phyloP scores from a whole-genome alignment of 2,113 vertebrate genomes.

The Bufo bufo region DNA sequence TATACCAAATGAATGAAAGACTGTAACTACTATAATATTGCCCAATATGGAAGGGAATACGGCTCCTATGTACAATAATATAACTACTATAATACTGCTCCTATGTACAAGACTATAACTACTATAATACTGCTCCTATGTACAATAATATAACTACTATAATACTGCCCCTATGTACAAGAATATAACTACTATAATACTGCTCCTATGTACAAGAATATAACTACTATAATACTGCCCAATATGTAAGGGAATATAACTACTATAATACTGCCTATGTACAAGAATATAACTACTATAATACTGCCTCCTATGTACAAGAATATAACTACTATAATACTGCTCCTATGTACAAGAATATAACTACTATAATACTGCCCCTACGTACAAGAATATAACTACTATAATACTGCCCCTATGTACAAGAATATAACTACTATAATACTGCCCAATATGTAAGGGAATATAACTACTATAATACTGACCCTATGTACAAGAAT shows the following conservation, averaged over 20 bases:
- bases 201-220: no score
- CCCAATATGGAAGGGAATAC: no score
- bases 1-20: no score
- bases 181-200: no score
- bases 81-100: no score
- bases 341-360: neutral
- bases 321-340: neutral
- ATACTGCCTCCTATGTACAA: neutral
- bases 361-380: constrained; percentile 2
- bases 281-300: neutral
- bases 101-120: no score
- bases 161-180: no score
- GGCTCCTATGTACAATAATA: no score
- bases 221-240: neutral
- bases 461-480: neutral
- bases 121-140: no score
- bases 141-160: no score
- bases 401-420: neutral
- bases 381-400: neutral
- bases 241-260: neutral
- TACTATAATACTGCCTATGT: neutral
- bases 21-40: no score
- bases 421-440: constrained; percentile 18
- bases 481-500: neutral
- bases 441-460: neutral